phyloP scores from a whole-genome alignment of 2,888 invertebrate genomes.

The Anoplius nigerrimus region DNA sequence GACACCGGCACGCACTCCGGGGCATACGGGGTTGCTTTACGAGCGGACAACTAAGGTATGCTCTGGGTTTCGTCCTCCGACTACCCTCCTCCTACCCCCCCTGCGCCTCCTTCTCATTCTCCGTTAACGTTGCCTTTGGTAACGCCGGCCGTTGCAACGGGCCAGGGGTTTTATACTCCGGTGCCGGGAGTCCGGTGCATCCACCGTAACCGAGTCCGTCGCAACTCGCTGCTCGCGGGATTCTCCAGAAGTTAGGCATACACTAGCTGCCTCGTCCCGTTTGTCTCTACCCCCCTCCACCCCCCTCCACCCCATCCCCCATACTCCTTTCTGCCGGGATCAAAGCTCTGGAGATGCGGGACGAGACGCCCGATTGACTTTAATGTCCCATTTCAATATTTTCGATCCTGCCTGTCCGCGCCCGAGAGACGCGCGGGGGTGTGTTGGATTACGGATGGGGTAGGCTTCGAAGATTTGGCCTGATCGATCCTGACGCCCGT shows the following conservation, averaged over 20 bases:
- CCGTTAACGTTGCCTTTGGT: slow-evolving; percentile 13
- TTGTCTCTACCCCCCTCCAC: too few species aligned
- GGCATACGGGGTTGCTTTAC: slow-evolving; percentile 74
- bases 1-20: slow-evolving; percentile 57
- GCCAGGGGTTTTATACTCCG: slow-evolving; percentile 53
- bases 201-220: slow-evolving; percentile 58
- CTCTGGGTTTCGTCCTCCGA: slow-evolving; percentile 57
- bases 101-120: slow-evolving; percentile 45
- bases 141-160: slow-evolving; percentile 38
- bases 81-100: slow-evolving; percentile 25
- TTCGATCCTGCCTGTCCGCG: too few species aligned
- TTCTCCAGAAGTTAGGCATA: slow-evolving; percentile 47
- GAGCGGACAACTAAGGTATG: slow-evolving; percentile 75
- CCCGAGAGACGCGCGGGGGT: background rate
- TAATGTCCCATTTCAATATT: too few species aligned
- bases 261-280: slow-evolving; percentile 36
- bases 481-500: slow-evolving; percentile 52
- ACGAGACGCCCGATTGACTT: too few species aligned
- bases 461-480: slow-evolving; percentile 38
- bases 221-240: slow-evolving; percentile 48
- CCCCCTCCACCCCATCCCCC: too few species aligned
- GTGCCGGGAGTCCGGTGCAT: slow-evolving; percentile 43
- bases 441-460: slow-evolving; percentile 21
- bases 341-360: background rate
- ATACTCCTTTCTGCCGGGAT: slow-evolving; percentile 24